Evolutionary conservation across 2,888 invertebrate species (phyloP).

Genomic region (Calameuta filiformis): DNA sequence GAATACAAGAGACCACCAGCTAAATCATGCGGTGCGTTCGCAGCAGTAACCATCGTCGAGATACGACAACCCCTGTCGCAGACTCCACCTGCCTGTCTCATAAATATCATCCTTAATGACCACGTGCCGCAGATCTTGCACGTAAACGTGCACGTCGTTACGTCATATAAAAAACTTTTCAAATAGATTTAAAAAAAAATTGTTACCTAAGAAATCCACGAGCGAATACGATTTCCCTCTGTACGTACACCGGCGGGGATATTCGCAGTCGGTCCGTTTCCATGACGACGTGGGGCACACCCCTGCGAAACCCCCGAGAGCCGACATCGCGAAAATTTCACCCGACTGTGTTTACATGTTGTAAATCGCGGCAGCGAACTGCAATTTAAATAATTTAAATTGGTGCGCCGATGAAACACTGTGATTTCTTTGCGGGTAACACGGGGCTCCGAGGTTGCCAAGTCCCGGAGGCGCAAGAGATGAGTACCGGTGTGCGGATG

Average conservation of each 20-base stretch:
- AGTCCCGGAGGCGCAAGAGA: background rate
- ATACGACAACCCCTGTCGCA: background rate
- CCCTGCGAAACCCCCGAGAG: background rate
- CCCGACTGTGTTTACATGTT: background rate
- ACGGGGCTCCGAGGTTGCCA: background rate
- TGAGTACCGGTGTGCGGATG: constrained; percentile 19
- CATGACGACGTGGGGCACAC: background rate
- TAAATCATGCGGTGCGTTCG: background rate
- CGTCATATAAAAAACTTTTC: background rate
- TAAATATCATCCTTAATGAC: background rate
- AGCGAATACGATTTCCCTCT: background rate
- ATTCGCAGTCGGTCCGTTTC: background rate
- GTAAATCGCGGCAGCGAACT: background rate
- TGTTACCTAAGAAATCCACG: background rate
- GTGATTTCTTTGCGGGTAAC: constrained; percentile 34
- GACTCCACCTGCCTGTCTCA: background rate
- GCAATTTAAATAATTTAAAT: constrained; percentile 6
- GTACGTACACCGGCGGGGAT: background rate
- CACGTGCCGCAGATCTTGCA: background rate
- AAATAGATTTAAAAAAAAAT: background rate
- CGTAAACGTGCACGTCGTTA: background rate
- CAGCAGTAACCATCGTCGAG: background rate
- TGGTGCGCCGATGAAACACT: constrained; percentile 21
- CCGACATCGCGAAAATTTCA: background rate
- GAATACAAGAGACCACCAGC: background rate